Conservation (phyloP, 2,797 vertebrate species). For the Hydrolagus colliei region DNA sequence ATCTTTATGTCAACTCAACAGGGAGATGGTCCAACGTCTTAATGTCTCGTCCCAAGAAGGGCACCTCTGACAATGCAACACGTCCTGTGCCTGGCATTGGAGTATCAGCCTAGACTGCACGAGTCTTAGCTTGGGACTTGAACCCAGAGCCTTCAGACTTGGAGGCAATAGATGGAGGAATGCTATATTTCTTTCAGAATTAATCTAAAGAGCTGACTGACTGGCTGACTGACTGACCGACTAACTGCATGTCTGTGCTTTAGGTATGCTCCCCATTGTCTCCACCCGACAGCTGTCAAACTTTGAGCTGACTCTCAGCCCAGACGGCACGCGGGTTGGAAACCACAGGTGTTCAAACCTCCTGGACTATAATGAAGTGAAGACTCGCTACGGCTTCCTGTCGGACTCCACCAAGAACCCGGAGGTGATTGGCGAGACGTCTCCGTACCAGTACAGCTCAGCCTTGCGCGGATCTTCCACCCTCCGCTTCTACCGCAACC, state of each 20-base stretch:
- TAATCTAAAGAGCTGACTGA: too few species aligned
- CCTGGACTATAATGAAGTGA: conserved; percentile 75
- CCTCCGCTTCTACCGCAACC: conserved; percentile 79
- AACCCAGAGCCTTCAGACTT: too few species aligned
- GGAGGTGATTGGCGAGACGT: conserved; percentile 64
- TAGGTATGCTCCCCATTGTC: conserved; percentile 84
- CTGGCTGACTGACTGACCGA: background rate
- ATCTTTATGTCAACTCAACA: too few species aligned
- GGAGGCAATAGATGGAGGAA: too few species aligned
- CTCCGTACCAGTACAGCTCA: conserved; percentile 73
- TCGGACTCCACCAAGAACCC: conserved; percentile 60
- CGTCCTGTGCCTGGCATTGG: too few species aligned
- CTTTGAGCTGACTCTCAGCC: conserved; percentile 85
- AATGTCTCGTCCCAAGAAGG: too few species aligned
- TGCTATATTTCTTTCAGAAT: too few species aligned
- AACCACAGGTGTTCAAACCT: conserved; percentile 90
- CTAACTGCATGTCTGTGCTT: conserved; percentile 33
- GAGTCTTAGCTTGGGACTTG: too few species aligned
- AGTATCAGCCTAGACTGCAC: too few species aligned
- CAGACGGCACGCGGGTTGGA: conserved; percentile 76
- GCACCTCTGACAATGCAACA: too few species aligned
- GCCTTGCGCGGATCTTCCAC: conserved; percentile 64
- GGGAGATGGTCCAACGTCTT: too few species aligned
- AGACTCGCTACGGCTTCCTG: conserved; percentile 78
- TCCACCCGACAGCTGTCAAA: conserved; percentile 82